Evolutionary conservation across 1,140 invertebrate genomes (phyloP).

Genomic region (Acromyrmex heyeri): DNA sequence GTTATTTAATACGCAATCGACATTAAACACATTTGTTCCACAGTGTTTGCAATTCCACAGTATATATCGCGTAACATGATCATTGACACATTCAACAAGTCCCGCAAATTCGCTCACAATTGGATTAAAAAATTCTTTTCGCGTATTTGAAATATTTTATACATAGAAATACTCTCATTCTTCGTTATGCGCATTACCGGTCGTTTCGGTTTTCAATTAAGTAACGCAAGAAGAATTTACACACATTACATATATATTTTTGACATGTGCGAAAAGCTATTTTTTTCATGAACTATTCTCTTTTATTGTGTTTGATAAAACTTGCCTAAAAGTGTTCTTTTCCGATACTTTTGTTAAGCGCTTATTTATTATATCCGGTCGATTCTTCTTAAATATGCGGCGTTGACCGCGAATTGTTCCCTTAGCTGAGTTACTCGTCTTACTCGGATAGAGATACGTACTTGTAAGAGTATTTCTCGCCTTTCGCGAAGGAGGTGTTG

Average conservation of each 20-base stretch:
- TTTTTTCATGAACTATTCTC: not conserved
- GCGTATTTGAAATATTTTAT: not conserved
- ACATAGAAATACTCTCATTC: not conserved
- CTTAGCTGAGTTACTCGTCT: not conserved
- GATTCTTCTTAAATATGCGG: not conserved
- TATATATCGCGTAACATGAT: not conserved
- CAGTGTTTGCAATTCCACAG: not conserved
- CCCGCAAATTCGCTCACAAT: not conserved
- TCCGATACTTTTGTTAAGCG: not conserved
- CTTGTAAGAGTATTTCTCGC: conserved; percentile 65
- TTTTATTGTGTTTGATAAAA: not conserved
- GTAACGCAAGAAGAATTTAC: not conserved
- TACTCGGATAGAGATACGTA: conserved; percentile 59
- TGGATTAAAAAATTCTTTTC: not conserved
- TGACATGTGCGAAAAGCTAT: not conserved
- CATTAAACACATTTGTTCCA: not conserved
- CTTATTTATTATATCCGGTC: not conserved
- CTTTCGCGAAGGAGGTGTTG: conserved; percentile 68
- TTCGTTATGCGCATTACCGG: not conserved
- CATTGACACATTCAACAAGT: not conserved
- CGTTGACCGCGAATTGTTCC: conserved; percentile 34
- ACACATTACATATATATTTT: not conserved
- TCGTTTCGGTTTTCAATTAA: not conserved
- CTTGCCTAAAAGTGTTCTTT: not conserved
- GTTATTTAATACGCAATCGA: not conserved